Evolutionary conservation across 2,797 vertebrate species (phyloP), one percentile per base, ranked within the genome.

Genomic region (Pipistrellus pipistrellus): DNA sequence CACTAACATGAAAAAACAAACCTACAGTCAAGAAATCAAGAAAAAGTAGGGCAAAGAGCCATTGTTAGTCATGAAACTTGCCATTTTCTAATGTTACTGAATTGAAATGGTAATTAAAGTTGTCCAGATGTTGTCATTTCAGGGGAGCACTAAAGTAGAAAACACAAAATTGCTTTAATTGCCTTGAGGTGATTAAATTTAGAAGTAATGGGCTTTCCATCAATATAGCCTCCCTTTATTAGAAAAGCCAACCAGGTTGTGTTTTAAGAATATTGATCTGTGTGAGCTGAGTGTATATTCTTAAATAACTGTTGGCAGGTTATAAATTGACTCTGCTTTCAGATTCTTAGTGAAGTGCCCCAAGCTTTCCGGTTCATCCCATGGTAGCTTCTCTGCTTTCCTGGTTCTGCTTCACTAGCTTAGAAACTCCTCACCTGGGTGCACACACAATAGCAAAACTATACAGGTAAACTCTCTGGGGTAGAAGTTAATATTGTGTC

Each of bases 161-260:
- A 97, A 96, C 73, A 96, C 66, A 94, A 82, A 97, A 97, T 97
- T 94, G 95, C 88, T 96, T 92, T 97, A 96, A 98, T 96, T 96
- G 78, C 96, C 85, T 88, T 88, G 73, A 94, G 71, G 77, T 94
- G 92, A 98, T 97, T 95, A 95, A 92, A 96, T 97, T 77, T 95
- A 88, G 83, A 93, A 95, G 91, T 95, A 92, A 72, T 62, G 7
- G 59, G 89, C 21, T 85, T 77, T 82, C 93, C 78, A 97, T 93
- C 86, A 87, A 86, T 59, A 85, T 66, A 88, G 41, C 81, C 73
- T 91, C 73, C 96, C 95, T 30, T 84, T 81, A 66, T 91, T 82
- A 62, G 72, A 18, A 96, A 97, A 64, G 92, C 10, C 3, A 89
- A 77, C 72, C 84, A 72, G 59, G 81, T 95, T 51, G 62, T 57